Percentiles rank a stretch among this genome's conserved stretches.
These are phyloP conservation scores for Alectoris magna DNA, from an alignment of 2,797 vertebrate genomes.

Conservation along the genomic window DNA sequence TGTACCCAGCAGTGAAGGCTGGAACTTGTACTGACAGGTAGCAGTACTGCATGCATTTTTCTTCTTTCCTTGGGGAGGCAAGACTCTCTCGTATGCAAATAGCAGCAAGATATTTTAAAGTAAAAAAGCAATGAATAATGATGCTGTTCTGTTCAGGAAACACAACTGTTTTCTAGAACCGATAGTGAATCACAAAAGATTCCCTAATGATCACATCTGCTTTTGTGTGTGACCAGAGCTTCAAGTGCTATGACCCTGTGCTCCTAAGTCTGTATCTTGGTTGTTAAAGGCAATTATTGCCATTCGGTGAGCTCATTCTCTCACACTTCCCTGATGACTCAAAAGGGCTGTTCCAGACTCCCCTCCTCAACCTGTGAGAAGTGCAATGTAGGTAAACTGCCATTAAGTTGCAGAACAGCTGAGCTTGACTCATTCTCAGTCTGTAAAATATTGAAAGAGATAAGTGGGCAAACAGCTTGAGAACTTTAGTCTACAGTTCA, in stretches of 20 bases:
- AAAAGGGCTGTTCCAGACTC: background rate
- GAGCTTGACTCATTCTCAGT: background rate
- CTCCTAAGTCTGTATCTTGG: background rate
- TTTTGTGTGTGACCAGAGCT: background rate
- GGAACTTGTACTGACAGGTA: background rate
- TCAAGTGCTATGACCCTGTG: background rate
- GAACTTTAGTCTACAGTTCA: background rate
- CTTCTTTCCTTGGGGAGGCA: background rate
- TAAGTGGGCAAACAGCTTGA: background rate
- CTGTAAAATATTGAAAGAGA: background rate
- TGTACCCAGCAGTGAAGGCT: background rate
- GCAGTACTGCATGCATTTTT: background rate
- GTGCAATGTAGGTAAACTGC: background rate
- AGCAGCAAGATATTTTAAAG: constrained; percentile 2
- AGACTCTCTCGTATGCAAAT: background rate
- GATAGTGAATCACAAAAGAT: background rate
- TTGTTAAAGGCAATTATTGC: background rate
- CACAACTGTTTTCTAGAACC: background rate
- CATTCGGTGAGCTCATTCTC: background rate
- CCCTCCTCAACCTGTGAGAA: background rate
- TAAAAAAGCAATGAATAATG: background rate
- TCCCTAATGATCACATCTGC: background rate
- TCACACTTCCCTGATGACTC: background rate
- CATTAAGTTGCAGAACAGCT: background rate
- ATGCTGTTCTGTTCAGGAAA: background rate